Percentiles rank a stretch among this genome's conserved stretches.
Conservation (phyloP, 1,140 invertebrate species). For the Adoxophyes honmai region DNA sequence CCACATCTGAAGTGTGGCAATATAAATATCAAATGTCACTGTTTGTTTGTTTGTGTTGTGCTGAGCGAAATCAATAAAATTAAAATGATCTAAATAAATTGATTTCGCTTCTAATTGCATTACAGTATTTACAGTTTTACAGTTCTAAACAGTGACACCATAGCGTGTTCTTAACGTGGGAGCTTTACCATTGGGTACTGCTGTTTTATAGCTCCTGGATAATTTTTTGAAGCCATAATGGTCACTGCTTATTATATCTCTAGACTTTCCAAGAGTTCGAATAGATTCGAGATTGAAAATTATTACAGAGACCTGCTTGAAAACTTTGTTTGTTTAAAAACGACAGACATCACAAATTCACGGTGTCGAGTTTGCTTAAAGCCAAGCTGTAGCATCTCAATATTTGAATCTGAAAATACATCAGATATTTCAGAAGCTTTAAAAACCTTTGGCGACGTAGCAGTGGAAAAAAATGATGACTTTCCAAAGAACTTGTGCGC, state of each 20-base stretch:
- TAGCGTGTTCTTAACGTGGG: too few species aligned
- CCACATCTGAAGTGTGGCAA: too few species aligned
- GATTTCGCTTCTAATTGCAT: too few species aligned
- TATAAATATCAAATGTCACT: too few species aligned
- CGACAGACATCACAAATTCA: conserved; percentile 23
- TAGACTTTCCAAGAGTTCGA: neutral
- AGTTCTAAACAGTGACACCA: too few species aligned
- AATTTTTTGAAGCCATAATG: neutral
- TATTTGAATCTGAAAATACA: conserved; percentile 28
- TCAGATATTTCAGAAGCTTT: conserved; percentile 35
- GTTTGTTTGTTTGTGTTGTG: too few species aligned
- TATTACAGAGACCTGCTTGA: conserved; percentile 2
- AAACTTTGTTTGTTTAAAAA: conserved; percentile 31
- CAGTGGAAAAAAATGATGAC: conserved; percentile 35
- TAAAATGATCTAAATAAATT: too few species aligned
- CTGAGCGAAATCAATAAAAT: too few species aligned
- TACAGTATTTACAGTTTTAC: too few species aligned
- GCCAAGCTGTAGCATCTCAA: conserved; percentile 32
- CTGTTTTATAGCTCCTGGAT: too few species aligned
- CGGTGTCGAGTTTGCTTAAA: conserved; percentile 40
- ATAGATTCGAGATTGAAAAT: neutral
- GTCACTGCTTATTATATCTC: conserved; percentile 7
- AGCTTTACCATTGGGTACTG: too few species aligned
- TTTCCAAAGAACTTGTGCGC: conserved; percentile 35
- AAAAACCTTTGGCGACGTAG: conserved; percentile 31